Evolutionary conservation across 2,888 invertebrate genomes (phyloP), one percentile per base, ranked within the genome.

Genomic region (Lasioglossum malachurum): DNA sequence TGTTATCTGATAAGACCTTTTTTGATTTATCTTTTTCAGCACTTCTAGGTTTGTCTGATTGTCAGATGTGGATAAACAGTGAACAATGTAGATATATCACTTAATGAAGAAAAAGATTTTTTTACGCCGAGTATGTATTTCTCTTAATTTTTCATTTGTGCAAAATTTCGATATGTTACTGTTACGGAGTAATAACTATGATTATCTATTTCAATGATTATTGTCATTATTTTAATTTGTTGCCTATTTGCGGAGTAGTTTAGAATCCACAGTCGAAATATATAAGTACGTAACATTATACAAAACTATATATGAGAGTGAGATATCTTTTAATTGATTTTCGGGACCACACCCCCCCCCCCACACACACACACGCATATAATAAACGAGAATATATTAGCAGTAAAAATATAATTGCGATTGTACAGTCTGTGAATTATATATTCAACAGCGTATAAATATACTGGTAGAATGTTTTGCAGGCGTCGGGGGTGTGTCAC

Each of bases 1-100:
- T 35, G 27, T 44, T 82, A 82, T 77, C 12, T n/a, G 46, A 73
- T 73, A 53, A 72, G 7, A 7, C 14, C 73, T 53, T n/a, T 2
- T n/a, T 1, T 35, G 73, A 19, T 67, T 38, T 14, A 19, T 64
- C 27, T 31, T 12, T 31, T 31, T 2, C 60, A 16, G 16, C 31
- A 2, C 2, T 23, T 53, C 7, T n/a, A 19, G 12, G 1, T 31
- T 64, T 35, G 19, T 35, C 19, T 31, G 7, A 64, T 31, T 35
- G 64, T 8, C 64, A 31, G 16, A 31, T 64, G 16, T 64, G 16
- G 60, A 60, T 60, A 14, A 60, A 60, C 27, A 64, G 16, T 64
- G 64, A 31, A 64, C 2, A 31, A 64, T 7, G 7, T 16, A 64
- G 16, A 64, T 27, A 31, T 5, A 7, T 64, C 31, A 31, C 7